Percentiles rank a stretch among this genome's conserved stretches.
These are phyloP conservation scores for Ochotona princeps DNA, from an alignment of 2,113 vertebrate species.

Conservation along the genomic window DNA sequence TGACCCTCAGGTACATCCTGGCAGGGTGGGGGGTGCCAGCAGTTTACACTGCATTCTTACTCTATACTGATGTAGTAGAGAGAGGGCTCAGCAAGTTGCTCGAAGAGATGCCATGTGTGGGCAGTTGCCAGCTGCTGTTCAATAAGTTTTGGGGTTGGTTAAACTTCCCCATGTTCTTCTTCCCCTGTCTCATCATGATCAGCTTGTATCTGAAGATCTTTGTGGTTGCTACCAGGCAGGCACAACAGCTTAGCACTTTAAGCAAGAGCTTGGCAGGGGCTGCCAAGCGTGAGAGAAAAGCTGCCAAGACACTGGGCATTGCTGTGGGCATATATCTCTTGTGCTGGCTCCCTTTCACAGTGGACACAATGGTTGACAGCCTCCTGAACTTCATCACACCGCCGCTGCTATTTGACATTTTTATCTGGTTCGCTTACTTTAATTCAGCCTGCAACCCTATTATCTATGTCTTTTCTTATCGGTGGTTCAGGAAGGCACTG, in stretches of 20 bases:
- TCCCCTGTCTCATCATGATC: conserved; percentile 79
- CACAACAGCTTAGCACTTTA: conserved; percentile 70
- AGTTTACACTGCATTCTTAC: conserved; percentile 77
- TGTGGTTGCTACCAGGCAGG: conserved; percentile 78
- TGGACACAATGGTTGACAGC: conserved; percentile 72
- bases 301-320: conserved; percentile 80
- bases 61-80: conserved; percentile 65
- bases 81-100: conserved; percentile 64
- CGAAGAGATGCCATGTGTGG: conserved; percentile 71
- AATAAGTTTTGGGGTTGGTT: conserved; percentile 83
- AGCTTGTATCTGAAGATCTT: conserved; percentile 82
- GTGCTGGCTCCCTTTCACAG: conserved; percentile 80
- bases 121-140: conserved; percentile 81
- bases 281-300: conserved; percentile 77
- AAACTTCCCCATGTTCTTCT: conserved; percentile 83
- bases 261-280: conserved; percentile 36
- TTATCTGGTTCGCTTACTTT: conserved; percentile 84
- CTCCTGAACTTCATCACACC: conserved; percentile 76
- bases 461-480: conserved; percentile 83
- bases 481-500: conserved; percentile 80
- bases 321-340: conserved; percentile 78
- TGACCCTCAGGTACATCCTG: conserved; percentile 67
- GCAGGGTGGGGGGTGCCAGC: conserved; percentile 76
- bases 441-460: conserved; percentile 81
- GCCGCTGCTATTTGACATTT: conserved; percentile 75